A percentile compares a stretch with the other conserved stretches of the same genome.
phyloP scores from a whole-genome alignment of 2,113 vertebrate species.

The Amazona guildingii region DNA sequence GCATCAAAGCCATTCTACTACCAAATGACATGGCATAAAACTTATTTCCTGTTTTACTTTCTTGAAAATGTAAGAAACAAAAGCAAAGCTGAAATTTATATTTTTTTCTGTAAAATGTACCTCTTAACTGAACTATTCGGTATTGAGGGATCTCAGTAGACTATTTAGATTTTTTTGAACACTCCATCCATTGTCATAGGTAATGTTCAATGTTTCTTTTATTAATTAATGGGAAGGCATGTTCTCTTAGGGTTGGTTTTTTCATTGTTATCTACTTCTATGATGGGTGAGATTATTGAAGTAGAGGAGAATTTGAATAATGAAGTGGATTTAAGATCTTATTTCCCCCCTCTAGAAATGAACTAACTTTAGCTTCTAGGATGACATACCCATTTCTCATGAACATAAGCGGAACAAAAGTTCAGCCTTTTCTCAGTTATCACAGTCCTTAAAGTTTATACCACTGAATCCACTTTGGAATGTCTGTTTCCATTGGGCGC shows the following conservation, averaged over 20 bases:
- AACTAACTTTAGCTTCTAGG: neutral
- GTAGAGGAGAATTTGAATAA: neutral
- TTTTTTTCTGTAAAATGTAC: neutral
- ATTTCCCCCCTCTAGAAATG: neutral
- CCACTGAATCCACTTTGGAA: neutral
- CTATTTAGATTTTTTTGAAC: neutral
- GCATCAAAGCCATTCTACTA: neutral
- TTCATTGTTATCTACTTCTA: neutral
- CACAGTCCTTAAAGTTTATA: neutral
- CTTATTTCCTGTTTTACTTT: neutral
- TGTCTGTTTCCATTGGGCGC: accelerated
- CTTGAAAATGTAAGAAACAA: neutral
- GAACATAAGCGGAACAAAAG: neutral
- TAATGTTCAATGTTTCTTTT: neutral
- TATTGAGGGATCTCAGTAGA: neutral
- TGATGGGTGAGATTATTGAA: neutral
- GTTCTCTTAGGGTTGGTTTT: neutral
- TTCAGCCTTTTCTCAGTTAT: neutral
- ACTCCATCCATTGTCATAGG: neutral
- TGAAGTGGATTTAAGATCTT: neutral
- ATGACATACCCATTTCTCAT: neutral
- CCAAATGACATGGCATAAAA: neutral
- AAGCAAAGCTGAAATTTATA: neutral
- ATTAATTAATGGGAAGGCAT: neutral
- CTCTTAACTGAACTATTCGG: neutral